Evolutionary conservation across 2,113 vertebrate genomes (phyloP), one percentile per base, ranked within the genome.

Genomic region (Grammomys dolichurus): DNA sequence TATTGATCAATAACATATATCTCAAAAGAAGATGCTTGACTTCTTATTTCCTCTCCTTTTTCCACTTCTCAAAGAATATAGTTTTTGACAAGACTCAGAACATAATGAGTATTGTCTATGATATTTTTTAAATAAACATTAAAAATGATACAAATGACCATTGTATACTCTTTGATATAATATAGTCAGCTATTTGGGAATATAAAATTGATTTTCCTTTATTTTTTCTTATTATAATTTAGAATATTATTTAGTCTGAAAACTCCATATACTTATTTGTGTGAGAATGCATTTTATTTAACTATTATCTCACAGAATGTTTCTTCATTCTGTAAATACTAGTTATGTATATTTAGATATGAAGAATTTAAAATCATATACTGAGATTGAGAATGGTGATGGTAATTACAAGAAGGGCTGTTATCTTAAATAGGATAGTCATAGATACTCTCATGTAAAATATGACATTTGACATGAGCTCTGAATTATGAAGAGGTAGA

Each of bases 341-440:
- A 63, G 3, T 85, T 96, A 28, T 46, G 5, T 36, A 73, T 78
- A 31, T 91, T 65, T 75, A 89, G 8, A 24, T 89, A 70, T 11
- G 28, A 87, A 76, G 16, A 69, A 91, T 89, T 78, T 13, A 65
- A 91, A 86, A 75, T 14, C 69, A 48, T 0, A 0, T 89, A 78
- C 88, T 89, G 28, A 36, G 22, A 36, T 54, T 67, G 48, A 93
- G n/a, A 75, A 93, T 36, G 19, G 4, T 43, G 26, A 4, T 9
- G 14, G 0, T 78, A 26, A 1, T 28, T 33, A 58, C 16, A 87
- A 73, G 26, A 58, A 31, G 46, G 2, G 13, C 5, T 40, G 1
- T n/a, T 91, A 96, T 69, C 80, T 93, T 88, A 88, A 43, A 36
- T 56, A 48, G 13, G 28, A 86, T 78, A 8, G 3, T 76, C 76